phyloP scores from a whole-genome alignment of 1,140 invertebrate genomes.

The Apis cerana region DNA sequence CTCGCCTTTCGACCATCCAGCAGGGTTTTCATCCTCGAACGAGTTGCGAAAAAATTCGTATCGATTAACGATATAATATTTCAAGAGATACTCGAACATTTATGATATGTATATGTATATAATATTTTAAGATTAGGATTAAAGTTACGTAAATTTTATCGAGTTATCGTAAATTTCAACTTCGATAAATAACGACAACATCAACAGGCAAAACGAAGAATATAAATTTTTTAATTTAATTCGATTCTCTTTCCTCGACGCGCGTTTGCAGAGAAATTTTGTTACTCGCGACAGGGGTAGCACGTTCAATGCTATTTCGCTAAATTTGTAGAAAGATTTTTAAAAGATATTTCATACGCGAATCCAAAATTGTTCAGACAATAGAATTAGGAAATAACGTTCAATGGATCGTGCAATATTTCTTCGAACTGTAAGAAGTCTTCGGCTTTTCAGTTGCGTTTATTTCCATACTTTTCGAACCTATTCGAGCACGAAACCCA shows the following conservation, averaged over 20 bases:
- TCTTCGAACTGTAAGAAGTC: no score
- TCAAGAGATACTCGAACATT: no score
- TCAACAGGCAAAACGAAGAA: no score
- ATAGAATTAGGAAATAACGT: not conserved
- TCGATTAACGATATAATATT: not conserved
- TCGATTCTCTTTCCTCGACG: no score
- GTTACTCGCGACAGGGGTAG: no score
- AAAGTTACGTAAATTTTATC: no score
- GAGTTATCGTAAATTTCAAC: no score
- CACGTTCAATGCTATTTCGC: not conserved
- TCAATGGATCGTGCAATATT: not conserved
- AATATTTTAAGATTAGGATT: no score
- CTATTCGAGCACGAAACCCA: not conserved
- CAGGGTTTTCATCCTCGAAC: not conserved
- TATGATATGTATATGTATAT: no score
- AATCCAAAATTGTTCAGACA: not conserved
- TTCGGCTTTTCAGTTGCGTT: not conserved
- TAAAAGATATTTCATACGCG: not conserved
- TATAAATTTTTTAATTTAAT: no score
- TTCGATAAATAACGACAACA: no score
- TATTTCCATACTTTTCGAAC: not conserved
- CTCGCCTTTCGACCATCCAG: not conserved
- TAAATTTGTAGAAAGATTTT: not conserved
- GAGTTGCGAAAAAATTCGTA: not conserved
- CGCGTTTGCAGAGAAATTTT: no score